Conservation (phyloP, 2,113 vertebrate species). For the Tetrao urogallus region DNA sequence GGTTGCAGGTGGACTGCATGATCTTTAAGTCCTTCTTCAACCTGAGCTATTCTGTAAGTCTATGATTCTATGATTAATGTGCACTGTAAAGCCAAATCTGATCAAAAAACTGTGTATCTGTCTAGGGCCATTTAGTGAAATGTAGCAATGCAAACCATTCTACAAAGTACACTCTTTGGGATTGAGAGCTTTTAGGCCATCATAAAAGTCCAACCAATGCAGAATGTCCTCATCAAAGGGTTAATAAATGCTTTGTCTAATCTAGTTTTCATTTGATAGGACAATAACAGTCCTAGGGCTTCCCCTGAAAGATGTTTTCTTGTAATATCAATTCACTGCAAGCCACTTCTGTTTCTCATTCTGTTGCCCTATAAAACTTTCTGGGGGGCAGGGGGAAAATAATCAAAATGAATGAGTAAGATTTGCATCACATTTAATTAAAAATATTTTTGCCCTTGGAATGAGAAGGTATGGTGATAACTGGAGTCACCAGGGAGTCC, state of each 20-base stretch:
- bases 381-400: slow-evolving; percentile 36
- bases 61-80: not conserved
- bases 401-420: slow-evolving; percentile 33
- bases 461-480: slow-evolving; percentile 27
- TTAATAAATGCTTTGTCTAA: slow-evolving; percentile 46
- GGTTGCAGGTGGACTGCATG: no score
- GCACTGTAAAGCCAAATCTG: not conserved
- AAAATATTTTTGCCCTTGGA: slow-evolving; percentile 35
- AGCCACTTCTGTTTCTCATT: slow-evolving; percentile 58
- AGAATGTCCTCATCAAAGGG: not conserved
- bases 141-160: not conserved
- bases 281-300: slow-evolving; percentile 44
- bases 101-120: not conserved
- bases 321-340: slow-evolving; percentile 54
- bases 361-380: slow-evolving; percentile 57
- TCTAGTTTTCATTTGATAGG: slow-evolving; percentile 41
- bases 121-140: not conserved
- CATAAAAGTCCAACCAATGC: not conserved
- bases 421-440: not conserved
- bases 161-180: not conserved
- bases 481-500: not conserved
- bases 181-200: not conserved
- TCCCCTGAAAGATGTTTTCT: slow-evolving; percentile 56
- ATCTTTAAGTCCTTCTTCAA: no score
- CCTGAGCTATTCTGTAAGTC: no score